A percentile compares a stretch with the other conserved stretches of the same genome.
Evolutionary conservation across 2,797 vertebrate species (phyloP).

Genomic region (Sternotherus odoratus): DNA sequence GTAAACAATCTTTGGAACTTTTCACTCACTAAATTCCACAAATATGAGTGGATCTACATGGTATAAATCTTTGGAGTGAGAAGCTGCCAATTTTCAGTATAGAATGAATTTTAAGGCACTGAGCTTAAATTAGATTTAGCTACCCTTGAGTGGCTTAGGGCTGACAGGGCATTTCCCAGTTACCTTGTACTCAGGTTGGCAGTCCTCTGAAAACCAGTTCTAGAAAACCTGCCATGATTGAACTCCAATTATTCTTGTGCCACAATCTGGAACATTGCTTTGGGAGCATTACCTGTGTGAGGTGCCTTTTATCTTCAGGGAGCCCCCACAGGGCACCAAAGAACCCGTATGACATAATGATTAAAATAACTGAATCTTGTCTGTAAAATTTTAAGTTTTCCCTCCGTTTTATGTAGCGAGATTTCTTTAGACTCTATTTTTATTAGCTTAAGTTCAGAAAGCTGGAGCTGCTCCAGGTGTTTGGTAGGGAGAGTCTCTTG

Average conservation of each 20-base stretch:
- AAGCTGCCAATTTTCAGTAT: not conserved
- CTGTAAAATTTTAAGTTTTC: conserved; percentile 9
- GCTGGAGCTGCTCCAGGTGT: conserved; percentile 34
- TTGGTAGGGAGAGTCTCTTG: conserved; percentile 41
- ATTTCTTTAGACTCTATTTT: conserved; percentile 22
- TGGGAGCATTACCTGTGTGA: not conserved
- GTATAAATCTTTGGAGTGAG: not conserved
- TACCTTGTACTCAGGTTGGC: not conserved
- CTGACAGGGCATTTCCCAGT: not conserved
- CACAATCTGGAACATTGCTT: too few relatives aligned
- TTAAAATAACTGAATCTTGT: conserved; percentile 46
- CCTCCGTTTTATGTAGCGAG: not conserved
- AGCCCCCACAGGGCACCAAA: not conserved
- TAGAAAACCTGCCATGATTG: not conserved
- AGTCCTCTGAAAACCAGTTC: not conserved
- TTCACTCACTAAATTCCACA: not conserved
- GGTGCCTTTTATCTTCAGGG: not conserved
- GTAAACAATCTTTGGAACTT: not conserved
- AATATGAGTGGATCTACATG: not conserved
- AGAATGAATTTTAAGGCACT: not conserved
- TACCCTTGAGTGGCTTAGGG: not conserved
- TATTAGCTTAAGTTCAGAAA: conserved; percentile 52
- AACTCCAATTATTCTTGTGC: not conserved
- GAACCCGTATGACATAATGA: not conserved
- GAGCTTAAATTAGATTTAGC: not conserved